Base-by-base conservation (phyloP, 2,113 vertebrate species). In the Acanthochromis polyacanthus region DNA sequence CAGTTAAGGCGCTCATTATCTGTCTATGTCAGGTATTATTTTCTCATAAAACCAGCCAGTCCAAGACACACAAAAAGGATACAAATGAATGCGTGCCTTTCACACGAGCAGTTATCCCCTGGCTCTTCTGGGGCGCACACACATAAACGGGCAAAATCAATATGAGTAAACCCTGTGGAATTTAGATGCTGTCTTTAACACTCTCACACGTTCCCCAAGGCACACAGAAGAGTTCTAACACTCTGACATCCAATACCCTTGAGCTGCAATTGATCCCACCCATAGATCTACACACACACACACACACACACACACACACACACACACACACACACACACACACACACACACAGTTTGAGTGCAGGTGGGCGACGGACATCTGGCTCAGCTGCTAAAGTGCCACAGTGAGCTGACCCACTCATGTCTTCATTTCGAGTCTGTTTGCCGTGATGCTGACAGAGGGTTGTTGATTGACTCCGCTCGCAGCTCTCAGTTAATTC, bases 321-420 rank as follows among this genome's bases (percentile, higher is more conserved):
- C 63, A 82, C 60, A 71, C 48, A 50, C 48, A 8, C 48, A 50
- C 48, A n/a, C 19, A 64, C 61, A 75, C 52, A 60, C 64, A 57
- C 60, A 81, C 48, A 51, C 48, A 60, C 64, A 57, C 60, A 78
- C 19, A 32, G 22, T 23, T 20, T 22, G 45, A 20, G 56, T 40
- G 68, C 78, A 87, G 86, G 83, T 89, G 87, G 85, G 56, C 50
- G 19, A 73, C 22, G 46, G 84, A 81, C 89, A 87, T 89, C 91
- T 91, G 91, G 89, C 56, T 53, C 60, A 4, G 36, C 76, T 62
- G 22, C 71, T 71, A 58, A 77, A 77, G 59, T 77, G 60, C 20
- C 73, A 43, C 50, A 43, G 79, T 22, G 25, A 71, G 52, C n/a
- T 67, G 60, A 75, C 65, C 83, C 22, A 3, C 5, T 81, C 46